Percentiles rank a stretch among this genome's conserved stretches.
Conservation (phyloP, 2,113 vertebrate species). For the Tyto alba region DNA sequence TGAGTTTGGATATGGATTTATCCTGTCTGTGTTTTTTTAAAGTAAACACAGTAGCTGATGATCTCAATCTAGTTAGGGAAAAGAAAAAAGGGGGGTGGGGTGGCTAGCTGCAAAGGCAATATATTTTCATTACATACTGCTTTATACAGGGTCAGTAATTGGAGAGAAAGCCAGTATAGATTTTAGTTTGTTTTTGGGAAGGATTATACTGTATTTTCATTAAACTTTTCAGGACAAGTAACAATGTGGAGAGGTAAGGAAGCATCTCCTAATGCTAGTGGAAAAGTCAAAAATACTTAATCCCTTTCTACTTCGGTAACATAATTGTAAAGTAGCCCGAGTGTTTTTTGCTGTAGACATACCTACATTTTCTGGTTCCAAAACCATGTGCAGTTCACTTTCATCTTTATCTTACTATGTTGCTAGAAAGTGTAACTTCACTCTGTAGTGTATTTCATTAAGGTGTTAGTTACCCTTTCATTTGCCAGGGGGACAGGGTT, state of each 20-base stretch:
- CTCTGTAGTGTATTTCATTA: accelerated
- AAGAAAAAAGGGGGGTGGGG: accelerated
- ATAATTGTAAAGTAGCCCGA: background rate
- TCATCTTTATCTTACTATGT: background rate
- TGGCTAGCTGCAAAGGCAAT: background rate
- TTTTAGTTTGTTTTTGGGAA: background rate
- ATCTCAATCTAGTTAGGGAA: background rate
- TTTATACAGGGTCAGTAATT: background rate
- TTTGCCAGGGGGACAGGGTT: background rate
- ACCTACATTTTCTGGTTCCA: background rate
- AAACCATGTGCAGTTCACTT: accelerated
- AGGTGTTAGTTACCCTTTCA: accelerated
- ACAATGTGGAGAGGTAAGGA: background rate
- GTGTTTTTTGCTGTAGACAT: accelerated
- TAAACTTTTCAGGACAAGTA: background rate
- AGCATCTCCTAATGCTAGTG: background rate
- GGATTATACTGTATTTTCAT: background rate
- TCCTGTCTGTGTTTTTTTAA: background rate
- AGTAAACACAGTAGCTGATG: background rate
- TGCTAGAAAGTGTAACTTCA: background rate
- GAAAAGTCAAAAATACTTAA: background rate
- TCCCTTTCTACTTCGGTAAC: background rate
- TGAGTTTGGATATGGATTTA: background rate
- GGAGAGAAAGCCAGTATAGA: background rate
- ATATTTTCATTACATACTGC: background rate